Evolutionary conservation across 2,888 invertebrate species (phyloP), one percentile per base, ranked within the genome.

Genomic region (Ephialtes manifestator): DNA sequence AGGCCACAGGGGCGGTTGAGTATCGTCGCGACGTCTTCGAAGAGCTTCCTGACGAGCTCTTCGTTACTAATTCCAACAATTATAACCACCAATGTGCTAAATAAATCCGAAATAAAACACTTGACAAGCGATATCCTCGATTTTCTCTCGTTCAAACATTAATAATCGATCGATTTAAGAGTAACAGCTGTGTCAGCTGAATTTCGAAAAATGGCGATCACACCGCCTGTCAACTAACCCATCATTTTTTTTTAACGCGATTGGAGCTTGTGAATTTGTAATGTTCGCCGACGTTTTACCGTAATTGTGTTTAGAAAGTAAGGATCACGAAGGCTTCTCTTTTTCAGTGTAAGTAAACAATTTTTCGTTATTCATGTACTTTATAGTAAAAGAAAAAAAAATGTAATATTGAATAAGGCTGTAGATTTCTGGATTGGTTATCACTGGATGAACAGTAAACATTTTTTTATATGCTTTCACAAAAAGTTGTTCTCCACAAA

Each of bases 1-100:
- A 96, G 96, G 96, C 96, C 96, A 96, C 96, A 96, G 96, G 96
- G 97, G 97, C 97, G 86, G 80, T 89, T 88, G 83, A 63, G 20
- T 39, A 53, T 24, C 51, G n/a, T 18, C 4, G 5, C 75, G 28
- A 75, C 65, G 76, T 85, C 28, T 18, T 80, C 53, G 0, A 67
- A 81, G 11, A 77, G 28, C 8, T 68, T 68, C 18, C 28, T 53
- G 31, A 24, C 46, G 4, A 20, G 51, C 20, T 5, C n/a, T 68
- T 77, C 46, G 53, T 46, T 72, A 24, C 55, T 13, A 11, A 51
- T 60, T 74, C 43, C 7, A 1, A 28, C 24, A 10, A 67, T 35
- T 77, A 11, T 15, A 7, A 2, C 1, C 11, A 0, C 4, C 20
- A 35, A 39, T 24, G 11, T n/a, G 4, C 35, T 11, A 15, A 58